Evolutionary conservation across 1,140 invertebrate species (phyloP).

Genomic region (Artemia franciscana): DNA sequence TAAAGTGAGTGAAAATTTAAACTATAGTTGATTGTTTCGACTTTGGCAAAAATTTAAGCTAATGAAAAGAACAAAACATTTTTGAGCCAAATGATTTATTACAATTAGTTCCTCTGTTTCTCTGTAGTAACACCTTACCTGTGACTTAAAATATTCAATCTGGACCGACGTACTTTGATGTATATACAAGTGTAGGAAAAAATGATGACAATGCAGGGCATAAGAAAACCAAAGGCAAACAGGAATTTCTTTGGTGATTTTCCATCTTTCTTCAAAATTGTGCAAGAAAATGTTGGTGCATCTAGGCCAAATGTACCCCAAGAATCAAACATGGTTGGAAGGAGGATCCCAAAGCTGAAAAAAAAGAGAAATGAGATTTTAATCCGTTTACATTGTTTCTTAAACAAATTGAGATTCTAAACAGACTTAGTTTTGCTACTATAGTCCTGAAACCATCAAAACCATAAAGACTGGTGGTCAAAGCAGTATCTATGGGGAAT

Average conservation of each 20-base stretch:
- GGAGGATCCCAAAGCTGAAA: conserved; percentile 29
- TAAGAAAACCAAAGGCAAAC: conserved; percentile 52
- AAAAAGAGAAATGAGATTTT: not conserved
- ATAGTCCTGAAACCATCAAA: too few relatives aligned
- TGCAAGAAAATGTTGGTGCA: conserved; percentile 52
- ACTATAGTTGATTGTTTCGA: too few relatives aligned
- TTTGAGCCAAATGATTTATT: too few relatives aligned
- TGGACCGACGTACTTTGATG: conserved; percentile 43
- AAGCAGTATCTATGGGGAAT: too few relatives aligned
- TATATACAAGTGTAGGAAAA: conserved; percentile 64
- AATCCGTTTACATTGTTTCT: not conserved
- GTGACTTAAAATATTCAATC: conserved; percentile 38
- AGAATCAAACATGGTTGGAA: conserved; percentile 48
- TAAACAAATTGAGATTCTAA: too few relatives aligned
- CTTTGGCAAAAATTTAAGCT: too few relatives aligned
- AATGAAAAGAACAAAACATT: too few relatives aligned
- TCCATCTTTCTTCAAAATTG: conserved; percentile 40
- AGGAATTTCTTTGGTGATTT: conserved; percentile 60
- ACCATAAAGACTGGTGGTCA: too few relatives aligned
- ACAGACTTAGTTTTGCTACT: too few relatives aligned
- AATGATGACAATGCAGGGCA: conserved; percentile 57
- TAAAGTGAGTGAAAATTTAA: too few relatives aligned
- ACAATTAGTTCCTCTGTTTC: too few relatives aligned
- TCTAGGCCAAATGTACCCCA: conserved; percentile 61
- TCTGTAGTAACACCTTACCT: conserved; percentile 26